Evolutionary conservation across 2,797 vertebrate genomes (phyloP), one percentile per base, ranked within the genome.

Genomic region (Pyrrhura leucotis): DNA sequence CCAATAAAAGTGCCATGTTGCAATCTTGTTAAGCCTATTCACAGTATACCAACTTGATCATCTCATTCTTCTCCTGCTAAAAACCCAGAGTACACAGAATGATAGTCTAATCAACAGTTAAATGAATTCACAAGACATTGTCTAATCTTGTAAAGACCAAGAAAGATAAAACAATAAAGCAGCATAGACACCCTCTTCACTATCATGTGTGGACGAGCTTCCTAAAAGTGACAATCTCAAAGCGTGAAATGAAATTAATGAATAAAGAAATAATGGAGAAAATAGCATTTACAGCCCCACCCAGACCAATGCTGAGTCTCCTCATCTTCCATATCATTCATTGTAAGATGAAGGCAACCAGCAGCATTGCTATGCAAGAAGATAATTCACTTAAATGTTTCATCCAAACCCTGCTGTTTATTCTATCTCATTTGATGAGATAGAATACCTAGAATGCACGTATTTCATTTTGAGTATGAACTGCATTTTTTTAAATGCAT

Each of bases 11-110:
- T 90, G 89, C 93, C 61, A 22, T 84, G 96, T 75, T 93, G 95
- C 96, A 95, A 79, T 93, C 95, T 92, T 90, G 67, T 66, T 31
- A 93, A 94, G 76, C 73, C 96, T 97, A 83, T 97, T 97, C 97
- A 96, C 88, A 77, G 33, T 72, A 89, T 25, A 93, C 85, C 87
- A 90, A 93, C 87, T 44, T 96, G 96, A 97, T 97, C 92, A 96
- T 75, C 96, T 97, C 87, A 96, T 97, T 97, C 96, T 98, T 96
- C 93, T 90, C 65, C 56, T 29, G 48, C 51, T 62, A 87, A 90
- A 96, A 90, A 78, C 90, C 33, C 77, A 50, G n/a, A 78, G 74
- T 68, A 88, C 22, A 79, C 63, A 90, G 26, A 96, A 96, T 75
- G 95, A 88, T 71, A 67, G 72, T n/a, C 18, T 51, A 95, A 97